These are phyloP conservation scores for Slavum lentiscoides DNA, from an alignment of 2,888 invertebrate species.

Conservation along the genomic window DNA sequence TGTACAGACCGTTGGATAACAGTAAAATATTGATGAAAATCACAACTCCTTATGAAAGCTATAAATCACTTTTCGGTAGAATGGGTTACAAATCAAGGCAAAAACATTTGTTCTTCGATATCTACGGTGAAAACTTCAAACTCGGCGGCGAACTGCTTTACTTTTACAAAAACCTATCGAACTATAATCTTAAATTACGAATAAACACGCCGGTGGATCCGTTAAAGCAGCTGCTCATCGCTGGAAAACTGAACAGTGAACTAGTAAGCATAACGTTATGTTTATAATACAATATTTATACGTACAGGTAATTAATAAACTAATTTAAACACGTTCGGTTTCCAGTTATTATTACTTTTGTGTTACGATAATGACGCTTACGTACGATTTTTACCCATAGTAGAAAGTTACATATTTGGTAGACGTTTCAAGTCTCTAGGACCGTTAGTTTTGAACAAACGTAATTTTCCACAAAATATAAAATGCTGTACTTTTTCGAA, in stretches of 20 bases:
- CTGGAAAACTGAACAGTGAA: conserved; percentile 71
- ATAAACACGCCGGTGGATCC: conserved; percentile 75
- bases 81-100: conserved; percentile 74
- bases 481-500: no score
- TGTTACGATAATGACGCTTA: no score
- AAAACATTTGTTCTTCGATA: conserved; percentile 73
- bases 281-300: not conserved
- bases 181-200: conserved; percentile 75
- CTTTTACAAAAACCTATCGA: conserved; percentile 65
- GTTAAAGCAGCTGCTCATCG: conserved; percentile 68
- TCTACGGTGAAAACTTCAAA: conserved; percentile 71
- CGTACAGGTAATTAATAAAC: no score
- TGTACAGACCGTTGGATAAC: conserved; percentile 73
- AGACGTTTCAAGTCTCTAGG: no score
- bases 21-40: conserved; percentile 76
- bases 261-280: conserved; percentile 62
- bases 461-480: no score
- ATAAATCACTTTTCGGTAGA: conserved; percentile 68
- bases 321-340: no score
- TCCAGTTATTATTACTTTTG: no score
- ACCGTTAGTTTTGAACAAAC: no score
- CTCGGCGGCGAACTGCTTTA: conserved; percentile 72
- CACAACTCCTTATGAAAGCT: conserved; percentile 73
- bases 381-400: no score
- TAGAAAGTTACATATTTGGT: no score